Evolutionary conservation across 1,140 invertebrate species (phyloP).

Genomic region (Laupala kohalensis): DNA sequence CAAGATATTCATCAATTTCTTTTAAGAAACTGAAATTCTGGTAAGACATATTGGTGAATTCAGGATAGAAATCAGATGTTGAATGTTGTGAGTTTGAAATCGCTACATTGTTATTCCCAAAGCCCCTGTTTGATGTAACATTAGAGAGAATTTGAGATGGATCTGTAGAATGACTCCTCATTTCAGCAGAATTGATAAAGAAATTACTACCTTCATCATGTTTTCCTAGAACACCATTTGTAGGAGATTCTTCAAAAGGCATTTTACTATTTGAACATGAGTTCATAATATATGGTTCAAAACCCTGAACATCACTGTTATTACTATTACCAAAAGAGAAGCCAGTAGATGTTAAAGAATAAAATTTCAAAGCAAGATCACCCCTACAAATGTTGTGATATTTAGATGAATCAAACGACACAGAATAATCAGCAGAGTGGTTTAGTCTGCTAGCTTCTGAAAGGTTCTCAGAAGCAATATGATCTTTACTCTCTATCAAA

Average conservation of each 20-base stretch:
- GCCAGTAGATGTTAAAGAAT: neutral
- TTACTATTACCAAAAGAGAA: neutral
- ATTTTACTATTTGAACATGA: no score
- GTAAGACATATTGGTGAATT: no score
- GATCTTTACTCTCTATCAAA: conserved; percentile 12
- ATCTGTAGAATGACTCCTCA: no score
- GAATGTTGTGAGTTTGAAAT: no score
- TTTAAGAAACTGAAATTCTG: neutral
- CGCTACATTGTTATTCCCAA: no score
- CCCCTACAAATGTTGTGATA: neutral
- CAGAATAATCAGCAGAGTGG: neutral
- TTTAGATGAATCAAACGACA: neutral
- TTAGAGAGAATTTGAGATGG: no score
- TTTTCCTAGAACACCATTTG: no score
- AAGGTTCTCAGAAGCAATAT: neutral
- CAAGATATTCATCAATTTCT: conserved; percentile 7
- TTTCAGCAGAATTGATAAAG: no score
- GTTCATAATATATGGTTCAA: neutral
- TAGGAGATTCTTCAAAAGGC: no score
- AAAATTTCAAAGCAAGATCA: neutral
- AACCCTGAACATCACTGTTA: neutral
- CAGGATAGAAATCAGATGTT: no score
- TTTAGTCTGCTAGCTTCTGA: neutral
- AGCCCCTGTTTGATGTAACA: no score
- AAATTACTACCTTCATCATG: no score